Conservation (phyloP, 2,888 invertebrate species). For the Ormyrus labotus region DNA sequence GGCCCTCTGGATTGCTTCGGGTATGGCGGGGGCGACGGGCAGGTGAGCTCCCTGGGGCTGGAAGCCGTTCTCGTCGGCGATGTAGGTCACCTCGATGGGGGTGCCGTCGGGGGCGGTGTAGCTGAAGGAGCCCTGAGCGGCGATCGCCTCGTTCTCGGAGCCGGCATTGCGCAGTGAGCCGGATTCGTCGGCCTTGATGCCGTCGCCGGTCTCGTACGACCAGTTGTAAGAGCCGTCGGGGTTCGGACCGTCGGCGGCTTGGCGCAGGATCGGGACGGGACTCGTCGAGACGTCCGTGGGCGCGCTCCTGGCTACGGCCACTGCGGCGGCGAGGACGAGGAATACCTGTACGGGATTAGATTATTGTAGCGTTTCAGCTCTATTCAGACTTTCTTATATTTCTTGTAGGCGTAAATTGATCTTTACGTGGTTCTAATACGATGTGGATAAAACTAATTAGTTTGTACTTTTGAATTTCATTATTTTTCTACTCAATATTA, state of each 20-base stretch:
- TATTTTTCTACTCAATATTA: too few species aligned
- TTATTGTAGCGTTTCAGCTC: too few species aligned
- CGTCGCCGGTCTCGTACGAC: constrained; percentile 75
- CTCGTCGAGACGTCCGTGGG: constrained; percentile 58
- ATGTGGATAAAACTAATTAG: not conserved
- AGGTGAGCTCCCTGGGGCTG: constrained; percentile 78
- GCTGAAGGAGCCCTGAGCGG: constrained; percentile 72
- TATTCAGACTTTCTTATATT: too few species aligned
- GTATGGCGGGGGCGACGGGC: constrained; percentile 72
- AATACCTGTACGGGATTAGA: constrained; percentile 58
- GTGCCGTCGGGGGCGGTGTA: constrained; percentile 74
- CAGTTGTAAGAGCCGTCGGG: constrained; percentile 72
- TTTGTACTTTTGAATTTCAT: too few species aligned
- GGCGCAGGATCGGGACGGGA: constrained; percentile 69
- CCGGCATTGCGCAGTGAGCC: constrained; percentile 63
- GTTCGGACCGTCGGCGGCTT: constrained; percentile 69
- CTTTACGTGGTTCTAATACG: too few species aligned
- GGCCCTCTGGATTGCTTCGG: constrained; percentile 71
- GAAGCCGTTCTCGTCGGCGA: constrained; percentile 84
- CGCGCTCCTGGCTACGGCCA: constrained; percentile 60
- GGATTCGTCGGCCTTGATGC: constrained; percentile 75
- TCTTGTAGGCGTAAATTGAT: too few species aligned
- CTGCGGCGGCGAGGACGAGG: constrained; percentile 59
- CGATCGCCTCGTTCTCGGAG: constrained; percentile 62
- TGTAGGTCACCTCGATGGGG: constrained; percentile 77